Conservation (phyloP, 2,797 vertebrate genomes). For the Pagetopsis macropterus region DNA sequence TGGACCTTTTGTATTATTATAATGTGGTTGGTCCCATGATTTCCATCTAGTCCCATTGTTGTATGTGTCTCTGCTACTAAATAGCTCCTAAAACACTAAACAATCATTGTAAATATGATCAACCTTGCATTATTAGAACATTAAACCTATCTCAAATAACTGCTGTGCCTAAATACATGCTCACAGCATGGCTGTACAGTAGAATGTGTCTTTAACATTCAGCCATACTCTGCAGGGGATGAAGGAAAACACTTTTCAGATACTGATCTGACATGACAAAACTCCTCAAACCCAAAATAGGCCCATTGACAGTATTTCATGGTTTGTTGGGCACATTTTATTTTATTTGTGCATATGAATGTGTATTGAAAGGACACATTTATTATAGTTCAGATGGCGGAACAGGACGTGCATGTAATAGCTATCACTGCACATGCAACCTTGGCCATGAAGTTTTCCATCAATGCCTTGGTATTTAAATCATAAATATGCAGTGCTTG, state of each 20-base stretch:
- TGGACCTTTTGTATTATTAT: no score
- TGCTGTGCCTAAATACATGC: background rate
- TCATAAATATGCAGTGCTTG: background rate
- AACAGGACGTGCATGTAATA: conserved; percentile 9
- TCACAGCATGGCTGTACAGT: background rate
- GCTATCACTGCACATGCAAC: conserved; percentile 7
- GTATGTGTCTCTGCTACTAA: background rate
- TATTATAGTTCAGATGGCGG: background rate
- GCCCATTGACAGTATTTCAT: conserved; percentile 8
- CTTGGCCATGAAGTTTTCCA: background rate
- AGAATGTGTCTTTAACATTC: background rate
- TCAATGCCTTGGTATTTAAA: background rate
- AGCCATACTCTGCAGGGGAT: background rate
- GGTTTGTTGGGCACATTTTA: conserved; percentile 11
- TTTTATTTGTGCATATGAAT: conserved; percentile 5
- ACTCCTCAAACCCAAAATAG: background rate
- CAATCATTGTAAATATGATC: background rate
- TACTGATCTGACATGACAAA: conserved; percentile 1
- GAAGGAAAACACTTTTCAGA: background rate
- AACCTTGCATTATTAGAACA: background rate
- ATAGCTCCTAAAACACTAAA: background rate
- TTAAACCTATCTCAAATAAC: background rate
- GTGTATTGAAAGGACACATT: conserved; percentile 7
- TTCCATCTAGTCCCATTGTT: background rate
- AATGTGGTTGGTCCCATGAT: no score